Percentiles rank a stretch among this genome's conserved stretches.
Conservation (phyloP, 1,140 invertebrate genomes). For the Microplitis mediator region DNA sequence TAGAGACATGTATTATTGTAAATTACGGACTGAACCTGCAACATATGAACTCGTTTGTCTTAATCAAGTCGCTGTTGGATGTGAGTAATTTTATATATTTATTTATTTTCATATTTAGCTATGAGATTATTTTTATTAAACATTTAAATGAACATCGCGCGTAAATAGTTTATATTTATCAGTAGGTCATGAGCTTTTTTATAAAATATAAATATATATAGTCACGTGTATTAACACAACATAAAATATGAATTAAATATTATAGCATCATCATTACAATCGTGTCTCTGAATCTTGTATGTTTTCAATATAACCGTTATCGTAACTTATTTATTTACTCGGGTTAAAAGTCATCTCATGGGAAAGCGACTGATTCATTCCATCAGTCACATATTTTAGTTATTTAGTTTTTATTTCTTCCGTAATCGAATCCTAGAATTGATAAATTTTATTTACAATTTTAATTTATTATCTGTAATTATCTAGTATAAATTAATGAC, state of each 20-base stretch:
- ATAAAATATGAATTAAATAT: neutral
- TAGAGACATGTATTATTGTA: conserved; percentile 58
- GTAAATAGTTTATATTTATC: conserved; percentile 12
- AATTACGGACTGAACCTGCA: conserved; percentile 41
- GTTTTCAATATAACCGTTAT: conserved; percentile 1
- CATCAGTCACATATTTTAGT: neutral
- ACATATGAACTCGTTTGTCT: conserved; percentile 57
- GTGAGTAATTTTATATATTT: conserved; percentile 53
- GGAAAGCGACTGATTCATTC: neutral
- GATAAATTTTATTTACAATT: neutral
- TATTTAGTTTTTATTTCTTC: neutral
- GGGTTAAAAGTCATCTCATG: neutral
- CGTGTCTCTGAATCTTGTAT: neutral
- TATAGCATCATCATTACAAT: neutral
- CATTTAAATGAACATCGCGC: neutral
- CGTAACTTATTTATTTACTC: neutral
- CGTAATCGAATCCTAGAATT: neutral
- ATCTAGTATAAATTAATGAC: neutral
- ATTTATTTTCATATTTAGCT: neutral
- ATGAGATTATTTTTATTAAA: neutral
- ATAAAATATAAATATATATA: neutral
- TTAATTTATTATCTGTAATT: neutral
- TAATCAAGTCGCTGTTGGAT: conserved; percentile 51
- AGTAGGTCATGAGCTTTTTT: neutral
- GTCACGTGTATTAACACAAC: neutral